Percentiles rank a stretch among this genome's conserved stretches.
Evolutionary conservation across 2,888 invertebrate genomes (phyloP).

Genomic region (Cistogaster globosa): DNA sequence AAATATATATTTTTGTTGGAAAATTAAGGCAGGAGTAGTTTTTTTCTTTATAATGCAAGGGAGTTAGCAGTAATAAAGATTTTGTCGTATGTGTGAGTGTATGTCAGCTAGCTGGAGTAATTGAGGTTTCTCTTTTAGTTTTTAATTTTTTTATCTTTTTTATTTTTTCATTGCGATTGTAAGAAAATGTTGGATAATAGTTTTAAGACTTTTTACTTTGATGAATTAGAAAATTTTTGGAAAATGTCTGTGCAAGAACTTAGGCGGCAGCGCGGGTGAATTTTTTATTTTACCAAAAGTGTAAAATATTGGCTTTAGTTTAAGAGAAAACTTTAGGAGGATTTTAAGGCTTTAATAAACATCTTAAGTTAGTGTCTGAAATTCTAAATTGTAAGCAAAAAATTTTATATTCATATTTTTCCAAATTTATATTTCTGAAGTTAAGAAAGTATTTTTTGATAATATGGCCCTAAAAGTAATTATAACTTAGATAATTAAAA

Average conservation of each 20-base stretch:
- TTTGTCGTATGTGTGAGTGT: not conserved
- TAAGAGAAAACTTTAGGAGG: not conserved
- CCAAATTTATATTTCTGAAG: no score
- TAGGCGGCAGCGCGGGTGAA: no score
- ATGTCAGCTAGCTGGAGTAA: slow-evolving; percentile 1
- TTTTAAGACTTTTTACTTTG: slow-evolving; percentile 66
- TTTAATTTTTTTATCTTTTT: no score
- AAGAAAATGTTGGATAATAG: slow-evolving; percentile 54
- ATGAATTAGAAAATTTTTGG: slow-evolving; percentile 49
- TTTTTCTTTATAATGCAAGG: not conserved
- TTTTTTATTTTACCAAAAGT: not conserved
- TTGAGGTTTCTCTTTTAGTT: slow-evolving; percentile 40
- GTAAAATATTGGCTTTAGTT: not conserved
- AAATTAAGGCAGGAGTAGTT: slow-evolving; percentile 7
- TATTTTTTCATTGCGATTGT: slow-evolving; percentile 40
- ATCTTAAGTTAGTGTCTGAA: slow-evolving; percentile 1
- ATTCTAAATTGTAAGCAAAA: not conserved
- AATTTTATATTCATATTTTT: no score
- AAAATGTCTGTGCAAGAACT: slow-evolving; percentile 10
- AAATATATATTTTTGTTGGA: slow-evolving; percentile 17
- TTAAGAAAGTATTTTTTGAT: no score
- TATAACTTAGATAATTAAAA: no score
- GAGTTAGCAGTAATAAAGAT: not conserved
- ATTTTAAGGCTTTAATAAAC: not conserved
- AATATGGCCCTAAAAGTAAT: no score